Percentiles rank a stretch among this genome's conserved stretches.
Evolutionary conservation across 2,797 vertebrate genomes (phyloP).

Genomic region (Enteromius thamalakanensis): DNA sequence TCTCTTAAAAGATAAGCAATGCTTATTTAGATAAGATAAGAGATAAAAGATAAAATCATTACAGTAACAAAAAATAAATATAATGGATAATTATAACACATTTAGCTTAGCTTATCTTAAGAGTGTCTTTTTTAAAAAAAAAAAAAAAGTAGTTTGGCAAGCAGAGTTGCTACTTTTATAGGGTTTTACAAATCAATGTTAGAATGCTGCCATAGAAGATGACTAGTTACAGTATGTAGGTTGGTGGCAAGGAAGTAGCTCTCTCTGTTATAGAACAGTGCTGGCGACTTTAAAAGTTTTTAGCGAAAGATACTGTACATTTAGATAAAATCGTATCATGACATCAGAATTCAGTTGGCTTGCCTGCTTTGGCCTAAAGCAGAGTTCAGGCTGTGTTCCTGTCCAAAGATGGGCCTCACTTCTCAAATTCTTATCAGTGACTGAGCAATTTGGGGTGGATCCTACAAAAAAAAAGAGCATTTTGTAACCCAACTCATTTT

Average conservation of each 20-base stretch:
- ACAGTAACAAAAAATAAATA: not conserved
- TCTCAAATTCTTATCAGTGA: not conserved
- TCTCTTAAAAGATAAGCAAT: not conserved
- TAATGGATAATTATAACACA: not conserved
- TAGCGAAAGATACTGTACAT: not conserved
- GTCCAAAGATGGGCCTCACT: not conserved
- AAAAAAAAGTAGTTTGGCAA: not conserved
- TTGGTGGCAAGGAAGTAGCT: not conserved
- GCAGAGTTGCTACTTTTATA: not conserved
- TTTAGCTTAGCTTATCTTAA: not conserved
- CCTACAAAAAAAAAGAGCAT: not conserved
- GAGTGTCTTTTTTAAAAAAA: not conserved
- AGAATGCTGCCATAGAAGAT: not conserved
- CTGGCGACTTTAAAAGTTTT: not conserved
- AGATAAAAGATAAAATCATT: not conserved
- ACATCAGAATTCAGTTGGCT: not conserved
- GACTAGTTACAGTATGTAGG: not conserved
- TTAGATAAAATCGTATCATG: not conserved
- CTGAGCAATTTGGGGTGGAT: not conserved
- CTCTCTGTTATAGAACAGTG: not conserved
- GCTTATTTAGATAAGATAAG: no score
- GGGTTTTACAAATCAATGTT: not conserved
- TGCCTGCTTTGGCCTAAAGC: not conserved
- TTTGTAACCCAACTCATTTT: constrained; percentile 70
- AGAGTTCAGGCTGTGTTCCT: not conserved